Evolutionary conservation across 2,888 invertebrate species (phyloP).

Genomic region (Machimus atricapillus): DNA sequence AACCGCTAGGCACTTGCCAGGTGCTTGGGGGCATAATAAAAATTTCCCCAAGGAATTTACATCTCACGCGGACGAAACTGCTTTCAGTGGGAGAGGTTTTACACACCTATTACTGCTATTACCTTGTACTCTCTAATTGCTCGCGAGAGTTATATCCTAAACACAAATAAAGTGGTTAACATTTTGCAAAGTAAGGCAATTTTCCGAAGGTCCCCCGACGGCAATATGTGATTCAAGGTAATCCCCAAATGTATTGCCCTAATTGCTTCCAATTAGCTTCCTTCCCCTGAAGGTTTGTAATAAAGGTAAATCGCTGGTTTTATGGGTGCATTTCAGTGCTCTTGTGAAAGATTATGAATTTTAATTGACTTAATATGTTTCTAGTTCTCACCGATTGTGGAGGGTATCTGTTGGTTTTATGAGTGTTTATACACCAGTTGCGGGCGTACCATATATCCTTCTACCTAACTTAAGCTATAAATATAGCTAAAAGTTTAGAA

Average conservation of each 20-base stretch:
- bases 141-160: conserved; percentile 18
- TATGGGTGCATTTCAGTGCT: not conserved
- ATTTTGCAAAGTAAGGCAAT: conserved; percentile 28
- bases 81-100: not conserved
- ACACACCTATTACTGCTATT: not conserved
- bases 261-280: not conserved
- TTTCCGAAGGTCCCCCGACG: not conserved
- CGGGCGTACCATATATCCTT: not conserved
- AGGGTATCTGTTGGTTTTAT: not conserved
- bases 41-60: conserved; percentile 10
- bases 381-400: not conserved
- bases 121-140: conserved; percentile 23
- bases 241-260: conserved; percentile 1
- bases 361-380: not conserved
- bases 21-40: conserved; percentile 22
- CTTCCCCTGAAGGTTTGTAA: not conserved
- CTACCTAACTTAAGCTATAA: not conserved
- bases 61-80: not conserved
- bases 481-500: not conserved
- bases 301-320: not conserved
- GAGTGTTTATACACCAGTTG: not conserved
- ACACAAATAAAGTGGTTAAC: conserved; percentile 29
- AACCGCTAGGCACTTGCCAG: not conserved
- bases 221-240: not conserved
- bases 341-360: not conserved